Evolutionary conservation across 2,797 vertebrate genomes (phyloP).

Genomic region (Pangasius sanitwongsei): DNA sequence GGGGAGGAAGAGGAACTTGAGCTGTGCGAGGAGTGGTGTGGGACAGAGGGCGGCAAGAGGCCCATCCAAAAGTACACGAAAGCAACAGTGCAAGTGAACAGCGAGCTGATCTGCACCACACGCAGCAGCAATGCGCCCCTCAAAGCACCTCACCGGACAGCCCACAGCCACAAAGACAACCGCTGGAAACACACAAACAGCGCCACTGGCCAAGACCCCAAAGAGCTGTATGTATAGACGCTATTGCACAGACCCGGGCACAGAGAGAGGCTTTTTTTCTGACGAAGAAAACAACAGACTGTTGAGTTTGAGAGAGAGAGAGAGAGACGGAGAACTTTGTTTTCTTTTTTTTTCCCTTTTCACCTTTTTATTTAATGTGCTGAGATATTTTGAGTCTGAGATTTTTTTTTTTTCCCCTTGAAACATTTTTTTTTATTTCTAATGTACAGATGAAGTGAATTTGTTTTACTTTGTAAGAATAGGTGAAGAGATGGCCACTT

Average conservation of each 20-base stretch:
- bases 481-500: slow-evolving; percentile 63
- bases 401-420: slow-evolving; percentile 60
- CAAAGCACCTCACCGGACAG: slow-evolving; percentile 85
- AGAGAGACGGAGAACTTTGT: not conserved
- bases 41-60: slow-evolving; percentile 81
- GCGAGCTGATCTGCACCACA: slow-evolving; percentile 78
- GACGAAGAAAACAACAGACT: slow-evolving; percentile 63
- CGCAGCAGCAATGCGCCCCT: slow-evolving; percentile 77
- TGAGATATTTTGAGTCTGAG: slow-evolving; percentile 63
- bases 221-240: slow-evolving; percentile 83
- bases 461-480: slow-evolving; percentile 61
- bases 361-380: slow-evolving; percentile 57
- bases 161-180: slow-evolving; percentile 92
- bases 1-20: slow-evolving; percentile 72
- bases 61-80: slow-evolving; percentile 82
- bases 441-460: slow-evolving; percentile 69
- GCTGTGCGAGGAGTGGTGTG: slow-evolving; percentile 60
- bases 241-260: slow-evolving; percentile 57
- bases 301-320: slow-evolving; percentile 60
- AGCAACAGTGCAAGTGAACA: slow-evolving; percentile 80
- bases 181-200: slow-evolving; percentile 85
- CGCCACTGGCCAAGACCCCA: slow-evolving; percentile 79
- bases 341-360: slow-evolving; percentile 54
- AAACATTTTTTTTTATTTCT: slow-evolving; percentile 66
- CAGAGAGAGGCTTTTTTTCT: slow-evolving; percentile 50